Evolutionary conservation across 2,888 invertebrate species (phyloP), one percentile per base, ranked within the genome.

Genomic region (Stenichneumon culpator): DNA sequence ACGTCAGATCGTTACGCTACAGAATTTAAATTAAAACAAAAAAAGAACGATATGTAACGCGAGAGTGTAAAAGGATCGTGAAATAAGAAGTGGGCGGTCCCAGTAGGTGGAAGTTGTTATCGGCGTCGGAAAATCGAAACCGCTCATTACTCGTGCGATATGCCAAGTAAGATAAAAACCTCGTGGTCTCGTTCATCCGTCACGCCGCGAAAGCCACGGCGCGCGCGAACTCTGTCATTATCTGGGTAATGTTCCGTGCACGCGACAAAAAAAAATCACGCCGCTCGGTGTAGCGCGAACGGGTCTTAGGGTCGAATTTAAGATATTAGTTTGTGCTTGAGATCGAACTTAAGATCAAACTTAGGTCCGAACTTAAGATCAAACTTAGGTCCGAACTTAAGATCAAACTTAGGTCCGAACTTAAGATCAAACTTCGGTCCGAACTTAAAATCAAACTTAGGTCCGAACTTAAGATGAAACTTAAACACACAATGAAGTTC

Each of bases 151-250:
- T 16, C 28, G 28, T 32, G 63, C 28, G 74, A 74, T 74, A 74
- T 47, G 4, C 28, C 60, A 14, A 74, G 60, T 63, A 25, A 50
- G 63, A 74, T 74, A 63, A 74, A 28, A 28, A 11, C 57, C 16
- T 74, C 47, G 44, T 19, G 74, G 47, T 74, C 60, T 74, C 63
- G 74, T 74, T 74, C 47, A 60, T 63, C 74, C 74, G 63, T 74
- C 63, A 74, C 74, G 47, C 74, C 28, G 63, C 32, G 32, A 47
- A 19, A 63, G 32, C 14, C 28, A 47, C 32, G 16, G 39, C 22
- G 39, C 25, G n/a, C 70, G 36, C 72, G 22, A 11, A 57, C 54
- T 72, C 54, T 72, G 72, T 57, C 72, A 72, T 72, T 72, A 72
- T 36, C 54, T 52, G 0, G 39, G 36, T 22, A 19, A 19, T 67